Base-by-base conservation (phyloP, 2,888 invertebrate species). In the Dynastes hyllus region DNA sequence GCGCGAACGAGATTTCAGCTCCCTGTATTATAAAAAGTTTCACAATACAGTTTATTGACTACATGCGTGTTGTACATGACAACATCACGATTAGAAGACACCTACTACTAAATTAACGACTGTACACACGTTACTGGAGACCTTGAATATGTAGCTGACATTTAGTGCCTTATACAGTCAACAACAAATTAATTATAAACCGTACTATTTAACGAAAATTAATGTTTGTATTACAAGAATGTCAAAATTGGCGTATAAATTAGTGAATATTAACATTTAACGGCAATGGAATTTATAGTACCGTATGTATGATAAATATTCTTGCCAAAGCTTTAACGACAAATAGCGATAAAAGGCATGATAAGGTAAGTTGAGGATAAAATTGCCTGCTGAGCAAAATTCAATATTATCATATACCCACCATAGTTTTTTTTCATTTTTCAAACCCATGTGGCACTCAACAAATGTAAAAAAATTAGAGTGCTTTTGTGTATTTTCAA, bases 101-200 rank as follows among this genome's bases (percentile, higher is more conserved):
- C 13, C 32, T 37, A 45, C 45, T 45, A 45, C 8, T 45, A 40
- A 37, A 16, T 66, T 66, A 16, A 66, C 32, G 11, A n/a, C 3
- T n/a, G 37, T 40, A 66, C 37, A 37, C 37, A 16, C 37, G 13
- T 37, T 37, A 37, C 8, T 37, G 40, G n/a, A 66, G n/a, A n/a
- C 66, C 66, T 66, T 66, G 66, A 40, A 40, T 66, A 66, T 37
- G n/a, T 66, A 66, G 37, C 32, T 66, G 66, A 66, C 40, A 66
- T 66, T 66, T 66, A 37, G 16, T 11, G 40, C 45, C 45, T 45
- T 45, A 45, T 9, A 45, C 40, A 66, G 37, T 40, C 66, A 16
- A 37, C 13, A 37, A 40, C 66, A 66, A 37, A 66, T 66, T 66
- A 66, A 66, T 66, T 66, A 66, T n/a, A 40, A 11, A 37, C 37